Evolutionary conservation across 1,140 invertebrate species (phyloP), one percentile per base, ranked within the genome.

Genomic region (Drosophila elegans): DNA sequence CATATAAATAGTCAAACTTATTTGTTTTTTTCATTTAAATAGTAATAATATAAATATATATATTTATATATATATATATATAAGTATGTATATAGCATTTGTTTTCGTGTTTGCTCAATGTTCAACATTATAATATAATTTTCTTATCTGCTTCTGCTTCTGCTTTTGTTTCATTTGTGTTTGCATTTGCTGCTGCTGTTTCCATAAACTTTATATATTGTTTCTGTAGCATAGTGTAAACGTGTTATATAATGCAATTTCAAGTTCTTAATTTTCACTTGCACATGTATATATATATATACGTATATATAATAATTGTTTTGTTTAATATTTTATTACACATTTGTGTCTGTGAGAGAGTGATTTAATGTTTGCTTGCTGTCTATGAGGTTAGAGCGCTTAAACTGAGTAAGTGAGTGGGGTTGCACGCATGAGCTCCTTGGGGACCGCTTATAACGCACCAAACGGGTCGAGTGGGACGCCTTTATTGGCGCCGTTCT

Each of bases 401-500:
- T 83, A 77, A 46, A 53, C 54, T 79, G 55, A 56, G 42, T 62
- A 39, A 59, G 53, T 64, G 67, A 63, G 59, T 61, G 44, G 44
- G 34, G 44, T 53, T 75, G 73, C 44, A 49, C 61, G 45, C 32
- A 53, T 68, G 16, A 66, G 61, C 64, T 82, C 13, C 62, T 46
- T 10, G 46, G 46, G 71, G 74, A 46, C 73, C 61, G 77, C 77
- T 92, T 92, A 92, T 91, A 92, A 92, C 75, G 91, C 91, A 53
- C 91, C 92, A 81, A 92, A 92, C 71, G 91, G 91, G 91, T 92
- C 91, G 44, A 92, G 73, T 60, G 91, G 86, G 52, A 91, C 78
- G 60, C 67, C 84, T 78, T 92, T 91, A 78, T 90, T 91, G 59
- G 74, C 75, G 55, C 91, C 91, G 51, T 92, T 91, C 68, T 86